Evolutionary conservation across 2,113 vertebrate species (phyloP).

Genomic region (Sardina pilchardus): DNA sequence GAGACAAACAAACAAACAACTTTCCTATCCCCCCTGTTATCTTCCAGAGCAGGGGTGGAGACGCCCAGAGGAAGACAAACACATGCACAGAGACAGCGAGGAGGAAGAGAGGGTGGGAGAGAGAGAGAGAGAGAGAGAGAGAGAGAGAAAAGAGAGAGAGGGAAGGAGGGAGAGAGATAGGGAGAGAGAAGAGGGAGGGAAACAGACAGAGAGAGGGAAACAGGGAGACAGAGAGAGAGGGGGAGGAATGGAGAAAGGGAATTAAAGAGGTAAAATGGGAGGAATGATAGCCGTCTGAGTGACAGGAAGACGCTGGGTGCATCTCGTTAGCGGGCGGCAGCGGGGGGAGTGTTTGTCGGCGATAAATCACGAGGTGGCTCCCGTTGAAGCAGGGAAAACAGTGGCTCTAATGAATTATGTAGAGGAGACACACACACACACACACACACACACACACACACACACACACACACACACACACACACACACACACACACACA

Average conservation of each 20-base stretch:
- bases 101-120: neutral
- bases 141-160: neutral
- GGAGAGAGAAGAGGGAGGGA: neutral
- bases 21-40: neutral
- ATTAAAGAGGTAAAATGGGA: neutral
- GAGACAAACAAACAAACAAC: neutral
- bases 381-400: neutral
- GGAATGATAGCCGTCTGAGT: neutral
- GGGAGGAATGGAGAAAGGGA: neutral
- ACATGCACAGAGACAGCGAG: neutral
- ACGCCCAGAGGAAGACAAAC: slow-evolving; percentile 16
- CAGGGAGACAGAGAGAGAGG: neutral
- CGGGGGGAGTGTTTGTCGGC: neutral
- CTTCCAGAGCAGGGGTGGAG: neutral
- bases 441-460: neutral
- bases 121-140: slow-evolving; percentile 12
- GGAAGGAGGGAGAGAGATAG: neutral
- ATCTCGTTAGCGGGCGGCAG: neutral
- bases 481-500: neutral
- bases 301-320: neutral
- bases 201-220: neutral
- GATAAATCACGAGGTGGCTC: slow-evolving; percentile 19
- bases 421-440: neutral
- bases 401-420: slow-evolving; percentile 6
- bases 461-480: neutral